These are phyloP conservation scores for Eupelmus urozonus DNA, from an alignment of 2,888 invertebrate species.

Conservation along the genomic window DNA sequence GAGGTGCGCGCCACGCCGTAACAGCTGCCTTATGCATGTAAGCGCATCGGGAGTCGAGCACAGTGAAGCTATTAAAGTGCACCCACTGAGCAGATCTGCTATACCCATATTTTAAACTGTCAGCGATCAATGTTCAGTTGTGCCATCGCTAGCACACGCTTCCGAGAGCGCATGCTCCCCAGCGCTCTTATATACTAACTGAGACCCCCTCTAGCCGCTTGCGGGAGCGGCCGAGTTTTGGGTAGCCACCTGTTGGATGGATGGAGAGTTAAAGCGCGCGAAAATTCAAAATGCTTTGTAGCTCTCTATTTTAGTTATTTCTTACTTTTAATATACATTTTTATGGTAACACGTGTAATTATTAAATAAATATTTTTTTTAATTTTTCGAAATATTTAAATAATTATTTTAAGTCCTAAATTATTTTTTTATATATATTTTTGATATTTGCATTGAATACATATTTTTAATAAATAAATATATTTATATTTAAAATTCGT, in stretches of 20 bases:
- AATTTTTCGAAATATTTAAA: too few species aligned
- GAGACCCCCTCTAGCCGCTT: not conserved
- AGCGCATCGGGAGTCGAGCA: not conserved
- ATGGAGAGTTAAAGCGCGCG: constrained; percentile 1
- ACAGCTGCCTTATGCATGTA: not conserved
- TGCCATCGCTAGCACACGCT: constrained; percentile 26
- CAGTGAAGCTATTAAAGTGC: not conserved
- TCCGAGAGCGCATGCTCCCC: not conserved
- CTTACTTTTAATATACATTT: too few species aligned
- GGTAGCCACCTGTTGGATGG: not conserved
- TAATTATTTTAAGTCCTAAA: too few species aligned
- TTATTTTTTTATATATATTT: too few species aligned
- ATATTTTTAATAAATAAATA: too few species aligned
- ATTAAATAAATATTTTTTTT: too few species aligned
- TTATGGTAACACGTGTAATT: too few species aligned
- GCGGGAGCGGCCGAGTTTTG: not conserved
- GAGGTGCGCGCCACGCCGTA: too few species aligned
- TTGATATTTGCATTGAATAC: too few species aligned
- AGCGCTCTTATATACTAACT: not conserved
- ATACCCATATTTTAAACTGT: constrained; percentile 6
- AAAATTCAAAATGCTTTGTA: constrained; percentile 3
- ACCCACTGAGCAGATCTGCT: constrained; percentile 28
- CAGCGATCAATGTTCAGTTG: constrained; percentile 36
- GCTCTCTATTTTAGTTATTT: too few species aligned
- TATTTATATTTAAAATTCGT: too few species aligned